Percentiles rank a stretch among this genome's conserved stretches.
Evolutionary conservation across 2,888 invertebrate species (phyloP).

Genomic region (Acanthosepion pharaonis): DNA sequence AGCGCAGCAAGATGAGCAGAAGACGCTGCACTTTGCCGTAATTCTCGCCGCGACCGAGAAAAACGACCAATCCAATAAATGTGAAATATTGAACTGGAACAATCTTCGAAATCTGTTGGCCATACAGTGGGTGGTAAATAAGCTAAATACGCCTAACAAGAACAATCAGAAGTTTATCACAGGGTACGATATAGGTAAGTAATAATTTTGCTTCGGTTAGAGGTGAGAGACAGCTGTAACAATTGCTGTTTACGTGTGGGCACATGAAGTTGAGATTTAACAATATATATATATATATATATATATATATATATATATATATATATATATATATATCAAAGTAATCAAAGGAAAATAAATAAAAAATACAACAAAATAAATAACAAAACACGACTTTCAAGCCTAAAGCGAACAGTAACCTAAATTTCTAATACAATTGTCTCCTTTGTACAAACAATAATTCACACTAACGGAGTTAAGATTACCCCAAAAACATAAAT

Average conservation of each 20-base stretch:
- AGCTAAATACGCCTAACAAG: conserved; percentile 57
- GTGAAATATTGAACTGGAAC: conserved; percentile 54
- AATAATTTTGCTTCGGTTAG: too few species aligned
- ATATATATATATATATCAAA: too few species aligned
- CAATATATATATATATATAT: too few species aligned
- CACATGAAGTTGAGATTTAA: background rate
- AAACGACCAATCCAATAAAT: conserved; percentile 50
- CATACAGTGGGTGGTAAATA: conserved; percentile 63
- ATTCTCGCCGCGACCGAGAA: background rate
- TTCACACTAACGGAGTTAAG: too few species aligned
- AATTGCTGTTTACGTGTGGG: too few species aligned
- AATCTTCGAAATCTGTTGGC: conserved; percentile 59
- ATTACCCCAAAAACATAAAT: too few species aligned
- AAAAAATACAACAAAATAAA: background rate
- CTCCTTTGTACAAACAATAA: too few species aligned
- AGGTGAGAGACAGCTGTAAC: too few species aligned
- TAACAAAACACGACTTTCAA: background rate
- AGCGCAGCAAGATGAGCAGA: background rate
- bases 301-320: too few species aligned
- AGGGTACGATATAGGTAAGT: conserved; percentile 46
- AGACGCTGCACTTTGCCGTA: background rate
- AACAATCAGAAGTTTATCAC: conserved; percentile 52
- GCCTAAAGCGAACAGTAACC: background rate
- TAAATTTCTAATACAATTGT: too few species aligned
- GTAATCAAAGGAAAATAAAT: background rate